Conservation (phyloP, 2,888 invertebrate genomes). For the Mylabris sibirica region DNA sequence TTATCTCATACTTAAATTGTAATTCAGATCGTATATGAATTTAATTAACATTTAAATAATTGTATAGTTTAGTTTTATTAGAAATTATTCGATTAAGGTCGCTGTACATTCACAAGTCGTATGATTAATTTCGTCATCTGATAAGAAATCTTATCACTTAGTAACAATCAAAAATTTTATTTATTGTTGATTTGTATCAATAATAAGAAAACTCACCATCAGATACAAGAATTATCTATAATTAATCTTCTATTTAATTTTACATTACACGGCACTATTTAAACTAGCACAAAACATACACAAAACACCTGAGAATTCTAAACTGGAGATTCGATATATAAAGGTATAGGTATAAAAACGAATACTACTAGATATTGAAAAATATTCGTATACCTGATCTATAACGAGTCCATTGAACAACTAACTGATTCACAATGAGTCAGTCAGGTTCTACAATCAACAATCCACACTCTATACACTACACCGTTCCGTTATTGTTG, state of each 20-base stretch:
- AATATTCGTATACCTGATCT: background rate
- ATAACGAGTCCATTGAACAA: constrained; percentile 31
- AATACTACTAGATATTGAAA: background rate
- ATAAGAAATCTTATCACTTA: background rate
- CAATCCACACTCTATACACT: constrained; percentile 24
- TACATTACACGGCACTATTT: background rate
- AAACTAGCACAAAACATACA: background rate
- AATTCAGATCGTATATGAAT: background rate
- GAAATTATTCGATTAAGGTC: background rate
- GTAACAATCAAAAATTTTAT: background rate
- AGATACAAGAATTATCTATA: background rate
- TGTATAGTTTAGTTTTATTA: too few relatives aligned
- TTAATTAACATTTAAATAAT: background rate
- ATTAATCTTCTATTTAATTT: background rate
- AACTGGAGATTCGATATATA: too few relatives aligned
- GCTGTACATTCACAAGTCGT: background rate
- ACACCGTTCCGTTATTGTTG: too few relatives aligned
- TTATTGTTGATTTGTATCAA: background rate
- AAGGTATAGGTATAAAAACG: background rate
- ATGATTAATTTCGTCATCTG: background rate
- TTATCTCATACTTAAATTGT: background rate
- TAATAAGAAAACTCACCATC: background rate
- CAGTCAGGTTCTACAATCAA: constrained; percentile 37
- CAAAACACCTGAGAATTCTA: background rate
- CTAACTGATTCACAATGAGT: constrained; percentile 47